Evolutionary conservation across 2,888 invertebrate species (phyloP).

Genomic region (Adela reaumurella): DNA sequence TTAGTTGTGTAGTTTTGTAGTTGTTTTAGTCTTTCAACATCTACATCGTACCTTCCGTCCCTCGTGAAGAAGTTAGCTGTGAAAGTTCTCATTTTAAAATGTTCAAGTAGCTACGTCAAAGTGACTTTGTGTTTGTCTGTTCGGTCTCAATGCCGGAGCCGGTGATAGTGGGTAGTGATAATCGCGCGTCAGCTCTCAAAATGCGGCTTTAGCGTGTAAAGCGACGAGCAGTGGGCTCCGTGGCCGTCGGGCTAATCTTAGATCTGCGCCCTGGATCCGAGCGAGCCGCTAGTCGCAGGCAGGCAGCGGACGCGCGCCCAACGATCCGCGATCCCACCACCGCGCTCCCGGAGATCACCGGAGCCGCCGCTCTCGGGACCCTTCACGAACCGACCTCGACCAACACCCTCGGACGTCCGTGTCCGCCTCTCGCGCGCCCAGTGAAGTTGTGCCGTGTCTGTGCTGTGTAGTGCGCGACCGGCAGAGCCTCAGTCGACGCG

Average conservation of each 20-base stretch:
- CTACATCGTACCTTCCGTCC: too few species aligned
- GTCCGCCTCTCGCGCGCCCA: neutral
- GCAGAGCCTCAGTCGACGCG: too few species aligned
- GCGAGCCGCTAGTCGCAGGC: slow-evolving; percentile 42
- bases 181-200: neutral
- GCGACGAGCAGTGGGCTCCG: neutral
- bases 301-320: slow-evolving; percentile 48
- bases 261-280: slow-evolving; percentile 20
- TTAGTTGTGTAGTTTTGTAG: too few species aligned
- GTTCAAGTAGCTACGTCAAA: too few species aligned
- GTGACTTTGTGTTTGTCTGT: too few species aligned
- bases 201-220: neutral
- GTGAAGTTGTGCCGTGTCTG: neutral
- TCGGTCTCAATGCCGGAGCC: too few species aligned
- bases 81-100: too few species aligned
- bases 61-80: too few species aligned
- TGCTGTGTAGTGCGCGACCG: too few species aligned
- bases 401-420: neutral
- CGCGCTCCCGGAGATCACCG: slow-evolving; percentile 15
- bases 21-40: too few species aligned
- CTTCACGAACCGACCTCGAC: neutral
- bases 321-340: slow-evolving; percentile 41
- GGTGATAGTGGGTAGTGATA: too few species aligned
- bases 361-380: neutral
- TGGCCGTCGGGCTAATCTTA: neutral